Evolutionary conservation across 2,113 vertebrate genomes (phyloP).

Genomic region (Gracilinanus agilis): DNA sequence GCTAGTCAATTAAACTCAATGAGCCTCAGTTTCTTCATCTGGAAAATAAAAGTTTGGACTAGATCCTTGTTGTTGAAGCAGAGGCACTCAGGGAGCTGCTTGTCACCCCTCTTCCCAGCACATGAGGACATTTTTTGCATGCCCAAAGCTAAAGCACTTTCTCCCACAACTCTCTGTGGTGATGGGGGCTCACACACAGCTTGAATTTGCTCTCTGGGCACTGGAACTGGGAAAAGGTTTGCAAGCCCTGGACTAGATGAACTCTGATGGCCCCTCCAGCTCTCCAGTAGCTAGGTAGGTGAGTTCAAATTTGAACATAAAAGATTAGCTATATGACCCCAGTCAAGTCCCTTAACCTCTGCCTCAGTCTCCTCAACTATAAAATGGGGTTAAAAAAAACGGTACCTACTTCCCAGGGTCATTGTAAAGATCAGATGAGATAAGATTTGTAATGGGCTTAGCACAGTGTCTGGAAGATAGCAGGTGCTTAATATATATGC

Average conservation of each 20-base stretch:
- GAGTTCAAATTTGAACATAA: background rate
- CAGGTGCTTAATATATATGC: background rate
- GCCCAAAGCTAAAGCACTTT: too few relatives aligned
- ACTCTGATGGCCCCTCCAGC: constrained; percentile 1
- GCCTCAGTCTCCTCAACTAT: background rate
- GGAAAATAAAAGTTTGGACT: background rate
- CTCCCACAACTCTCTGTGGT: too few relatives aligned
- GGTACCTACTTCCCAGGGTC: background rate
- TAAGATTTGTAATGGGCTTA: background rate
- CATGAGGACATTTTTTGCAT: background rate
- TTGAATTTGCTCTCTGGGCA: too few relatives aligned
- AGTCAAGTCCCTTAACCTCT: background rate
- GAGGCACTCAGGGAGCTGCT: constrained; percentile 58
- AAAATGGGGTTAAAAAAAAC: background rate
- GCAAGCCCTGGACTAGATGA: background rate
- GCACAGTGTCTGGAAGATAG: background rate
- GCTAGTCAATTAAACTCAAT: background rate
- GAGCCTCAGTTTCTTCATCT: background rate
- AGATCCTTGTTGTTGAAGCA: constrained; percentile 69
- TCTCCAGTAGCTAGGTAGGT: background rate
- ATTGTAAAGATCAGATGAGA: background rate
- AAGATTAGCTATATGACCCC: background rate
- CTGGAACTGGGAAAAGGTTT: too few relatives aligned
- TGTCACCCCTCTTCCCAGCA: constrained; percentile 71
- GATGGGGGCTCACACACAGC: too few relatives aligned